These are phyloP conservation scores for Ernsta delagoae DNA, from an alignment of 2,888 invertebrate species.

Conservation along the genomic window DNA sequence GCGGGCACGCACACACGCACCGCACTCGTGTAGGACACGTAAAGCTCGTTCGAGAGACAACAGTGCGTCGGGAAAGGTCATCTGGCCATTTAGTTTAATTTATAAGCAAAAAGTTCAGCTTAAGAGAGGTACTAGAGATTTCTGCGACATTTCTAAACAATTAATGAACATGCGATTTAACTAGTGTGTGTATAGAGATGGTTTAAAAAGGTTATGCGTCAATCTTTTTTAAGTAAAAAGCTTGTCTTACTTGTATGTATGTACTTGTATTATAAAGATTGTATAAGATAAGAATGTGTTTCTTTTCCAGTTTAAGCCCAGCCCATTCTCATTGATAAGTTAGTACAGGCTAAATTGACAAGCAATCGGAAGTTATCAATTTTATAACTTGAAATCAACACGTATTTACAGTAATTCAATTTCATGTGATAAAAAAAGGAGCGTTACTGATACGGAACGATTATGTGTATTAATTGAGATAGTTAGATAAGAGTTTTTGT, in stretches of 20 bases:
- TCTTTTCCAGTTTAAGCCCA: constrained; percentile 7
- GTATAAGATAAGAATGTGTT: background rate
- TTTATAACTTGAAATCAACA: constrained; percentile 36
- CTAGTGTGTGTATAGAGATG: no score
- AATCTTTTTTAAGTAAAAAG: no score
- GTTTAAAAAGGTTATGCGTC: no score
- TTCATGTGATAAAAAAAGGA: constrained; percentile 25
- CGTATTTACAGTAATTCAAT: constrained; percentile 32
- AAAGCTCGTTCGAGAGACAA: constrained; percentile 41
- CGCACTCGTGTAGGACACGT: constrained; percentile 47
- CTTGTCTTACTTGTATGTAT: no score
- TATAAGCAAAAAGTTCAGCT: no score
- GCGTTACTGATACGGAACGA: constrained; percentile 29
- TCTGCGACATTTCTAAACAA: no score
- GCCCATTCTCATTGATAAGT: constrained; percentile 15
- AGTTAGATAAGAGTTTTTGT: constrained; percentile 7
- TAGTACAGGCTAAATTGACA: constrained; percentile 27
- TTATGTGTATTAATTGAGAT: constrained; percentile 30
- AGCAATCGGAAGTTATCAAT: constrained; percentile 38
- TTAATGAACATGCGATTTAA: no score
- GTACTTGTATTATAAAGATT: background rate
- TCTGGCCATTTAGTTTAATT: no score
- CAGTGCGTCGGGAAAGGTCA: constrained; percentile 43
- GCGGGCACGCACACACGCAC: constrained; percentile 50
- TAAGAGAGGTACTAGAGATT: no score